Evolutionary conservation across 2,113 vertebrate genomes (phyloP).

Genomic region (Hydrochoerus hydrochaeris): DNA sequence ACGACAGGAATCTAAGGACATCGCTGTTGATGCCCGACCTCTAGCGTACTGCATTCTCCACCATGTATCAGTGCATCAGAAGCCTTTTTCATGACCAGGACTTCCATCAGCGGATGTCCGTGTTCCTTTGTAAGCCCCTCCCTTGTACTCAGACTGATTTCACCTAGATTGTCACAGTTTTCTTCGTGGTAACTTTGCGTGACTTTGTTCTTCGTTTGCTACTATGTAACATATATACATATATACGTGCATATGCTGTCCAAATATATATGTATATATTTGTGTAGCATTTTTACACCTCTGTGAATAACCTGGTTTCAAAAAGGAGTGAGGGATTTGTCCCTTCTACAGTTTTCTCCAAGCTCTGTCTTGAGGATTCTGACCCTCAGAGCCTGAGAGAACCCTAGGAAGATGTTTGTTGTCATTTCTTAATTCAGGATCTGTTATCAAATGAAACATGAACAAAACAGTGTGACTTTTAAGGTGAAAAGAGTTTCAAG

Average conservation of each 20-base stretch:
- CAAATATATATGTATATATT: slow-evolving; percentile 24
- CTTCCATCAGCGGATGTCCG: background rate
- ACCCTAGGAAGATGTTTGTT: background rate
- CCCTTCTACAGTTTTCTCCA: background rate
- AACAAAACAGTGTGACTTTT: slow-evolving; percentile 51
- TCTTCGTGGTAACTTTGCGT: background rate
- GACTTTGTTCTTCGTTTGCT: background rate
- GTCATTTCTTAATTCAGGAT: slow-evolving; percentile 44
- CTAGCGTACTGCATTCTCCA: background rate
- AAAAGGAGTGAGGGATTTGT: background rate
- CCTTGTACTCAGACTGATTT: background rate
- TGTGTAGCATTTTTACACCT: slow-evolving; percentile 55
- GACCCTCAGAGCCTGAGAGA: background rate
- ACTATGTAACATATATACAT: slow-evolving; percentile 38
- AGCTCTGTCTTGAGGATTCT: background rate
- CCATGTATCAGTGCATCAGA: fast-evolving
- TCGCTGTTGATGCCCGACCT: background rate
- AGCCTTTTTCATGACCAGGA: background rate
- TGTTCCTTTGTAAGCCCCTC: background rate
- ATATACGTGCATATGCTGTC: background rate
- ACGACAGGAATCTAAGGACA: background rate
- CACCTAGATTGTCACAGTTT: background rate
- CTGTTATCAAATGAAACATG: slow-evolving; percentile 33
- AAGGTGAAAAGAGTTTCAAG: slow-evolving; percentile 69
- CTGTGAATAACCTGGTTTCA: background rate